Evolutionary conservation across 2,888 invertebrate species (phyloP), one percentile per base, ranked within the genome.

Genomic region (Neoitamus cyanurus): DNA sequence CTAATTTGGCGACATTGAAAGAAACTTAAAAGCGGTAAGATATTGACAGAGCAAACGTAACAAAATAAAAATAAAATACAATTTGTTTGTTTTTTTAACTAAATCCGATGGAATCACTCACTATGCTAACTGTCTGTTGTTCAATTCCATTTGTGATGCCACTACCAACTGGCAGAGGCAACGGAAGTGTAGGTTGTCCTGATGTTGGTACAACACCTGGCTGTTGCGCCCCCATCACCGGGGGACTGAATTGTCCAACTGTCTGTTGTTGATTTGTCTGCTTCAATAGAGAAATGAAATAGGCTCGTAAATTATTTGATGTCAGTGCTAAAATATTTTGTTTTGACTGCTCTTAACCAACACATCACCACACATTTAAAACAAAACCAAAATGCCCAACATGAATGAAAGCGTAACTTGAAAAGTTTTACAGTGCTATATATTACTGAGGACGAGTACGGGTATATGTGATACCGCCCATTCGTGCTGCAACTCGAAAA

Each of bases 61-160:
- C 30, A 58, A 58, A 58, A 25, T 2, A 20, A 80, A 58, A 31
- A 58, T n/a, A 20, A 58, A 48, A 48, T 58, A 58, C 5, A 42
- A 15, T 9, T 20, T 58, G 15, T 58, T 34, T 15, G 15, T 13
- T 34, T 34, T 15, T 36, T 82, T 37, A 82, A 37, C 42, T 75
- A 75, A 42, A 42, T 75, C 34, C 42, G 42, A 75, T 15, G 36
- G n/a, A 13, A 11, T 46, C 73, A 90, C 91, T 90, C 91, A 91
- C 90, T 90, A 91, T 90, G 90, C 90, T 90, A 88, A 90, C 90
- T 89, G 89, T 89, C 28, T 88, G 89, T 82, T 88, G 88, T 86
- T 88, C 88, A 86, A 89, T 88, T 88, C 88, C 88, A 87, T 88
- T 89, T 86, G 88, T 86, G 85, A 88, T 87, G 86, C 87, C 88